Percentiles rank a stretch among this genome's conserved stretches.
phyloP scores from a whole-genome alignment of 2,888 invertebrate genomes.

The Archaeoteleia sp. region DNA sequence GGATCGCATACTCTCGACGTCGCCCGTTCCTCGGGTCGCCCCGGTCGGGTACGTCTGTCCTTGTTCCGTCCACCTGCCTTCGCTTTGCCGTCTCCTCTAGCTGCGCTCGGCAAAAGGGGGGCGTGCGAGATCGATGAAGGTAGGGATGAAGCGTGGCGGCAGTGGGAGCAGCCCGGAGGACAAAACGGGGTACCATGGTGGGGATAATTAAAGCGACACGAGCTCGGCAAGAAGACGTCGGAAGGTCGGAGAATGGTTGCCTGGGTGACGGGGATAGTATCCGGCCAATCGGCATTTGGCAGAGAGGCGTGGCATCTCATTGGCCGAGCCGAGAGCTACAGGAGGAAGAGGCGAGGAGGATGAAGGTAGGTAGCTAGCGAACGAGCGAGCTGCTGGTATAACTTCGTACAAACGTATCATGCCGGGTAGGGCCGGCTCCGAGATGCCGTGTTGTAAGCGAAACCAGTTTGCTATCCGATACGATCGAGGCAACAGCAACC shows the following conservation, averaged over 20 bases:
- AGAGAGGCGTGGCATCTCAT: conserved; percentile 74
- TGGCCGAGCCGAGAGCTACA: conserved; percentile 53
- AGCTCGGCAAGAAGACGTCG: conserved; percentile 40
- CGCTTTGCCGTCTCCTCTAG: conserved; percentile 30
- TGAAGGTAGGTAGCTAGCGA: conserved; percentile 48
- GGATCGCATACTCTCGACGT: conserved; percentile 42
- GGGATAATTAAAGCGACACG: conserved; percentile 71
- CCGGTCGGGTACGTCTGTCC: conserved; percentile 49
- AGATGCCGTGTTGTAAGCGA: conserved; percentile 75
- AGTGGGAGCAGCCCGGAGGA: conserved; percentile 24
- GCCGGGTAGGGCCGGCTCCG: conserved; percentile 74
- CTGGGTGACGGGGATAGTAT: conserved; percentile 77
- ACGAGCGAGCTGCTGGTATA: conserved; percentile 64
- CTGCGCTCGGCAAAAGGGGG: conserved; percentile 24
- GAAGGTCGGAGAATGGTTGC: conserved; percentile 71
- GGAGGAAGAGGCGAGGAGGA: conserved; percentile 27
- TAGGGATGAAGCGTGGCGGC: conserved; percentile 24
- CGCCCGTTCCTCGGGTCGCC: conserved; percentile 9
- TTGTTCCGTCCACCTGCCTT: conserved; percentile 11
- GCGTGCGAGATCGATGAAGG: conserved; percentile 42
- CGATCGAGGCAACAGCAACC: conserved; percentile 73
- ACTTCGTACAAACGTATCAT: conserved; percentile 74
- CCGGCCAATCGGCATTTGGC: conserved; percentile 76
- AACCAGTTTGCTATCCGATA: conserved; percentile 75
- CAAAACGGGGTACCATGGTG: conserved; percentile 41